phyloP scores from a whole-genome alignment of 2,797 vertebrate genomes.

The Linurgus olivaceus region DNA sequence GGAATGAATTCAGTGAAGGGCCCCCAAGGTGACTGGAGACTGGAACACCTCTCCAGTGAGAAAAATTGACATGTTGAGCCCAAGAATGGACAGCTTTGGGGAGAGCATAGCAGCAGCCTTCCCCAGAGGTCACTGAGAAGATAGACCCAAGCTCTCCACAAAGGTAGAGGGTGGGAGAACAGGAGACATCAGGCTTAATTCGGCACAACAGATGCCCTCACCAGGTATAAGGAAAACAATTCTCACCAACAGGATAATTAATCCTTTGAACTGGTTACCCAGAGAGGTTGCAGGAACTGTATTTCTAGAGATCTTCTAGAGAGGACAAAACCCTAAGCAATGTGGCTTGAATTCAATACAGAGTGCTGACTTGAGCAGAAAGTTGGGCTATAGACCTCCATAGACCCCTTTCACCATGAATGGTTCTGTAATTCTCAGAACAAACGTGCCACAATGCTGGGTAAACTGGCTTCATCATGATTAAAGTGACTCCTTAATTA shows the following conservation, averaged over 20 bases:
- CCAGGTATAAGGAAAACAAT: neutral
- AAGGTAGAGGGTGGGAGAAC: neutral
- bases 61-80: neutral
- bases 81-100: neutral
- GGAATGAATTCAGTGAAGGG: neutral
- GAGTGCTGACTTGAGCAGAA: neutral
- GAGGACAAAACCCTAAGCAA: neutral
- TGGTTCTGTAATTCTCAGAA: neutral
- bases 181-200: neutral
- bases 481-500: neutral
- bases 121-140: neutral
- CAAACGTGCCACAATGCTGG: neutral
- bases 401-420: neutral
- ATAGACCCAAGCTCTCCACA: neutral
- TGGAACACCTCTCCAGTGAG: neutral
- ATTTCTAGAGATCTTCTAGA: neutral
- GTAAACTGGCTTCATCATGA: neutral
- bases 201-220: neutral
- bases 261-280: neutral
- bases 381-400: neutral
- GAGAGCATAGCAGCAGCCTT: neutral
- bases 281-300: neutral
- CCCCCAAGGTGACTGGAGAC: accelerated
- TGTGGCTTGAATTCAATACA: neutral
- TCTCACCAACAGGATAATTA: neutral